Percentiles rank a stretch among this genome's conserved stretches.
These are phyloP conservation scores for Quiscalus mexicanus DNA, from an alignment of 2,113 vertebrate species.

Conservation along the genomic window DNA sequence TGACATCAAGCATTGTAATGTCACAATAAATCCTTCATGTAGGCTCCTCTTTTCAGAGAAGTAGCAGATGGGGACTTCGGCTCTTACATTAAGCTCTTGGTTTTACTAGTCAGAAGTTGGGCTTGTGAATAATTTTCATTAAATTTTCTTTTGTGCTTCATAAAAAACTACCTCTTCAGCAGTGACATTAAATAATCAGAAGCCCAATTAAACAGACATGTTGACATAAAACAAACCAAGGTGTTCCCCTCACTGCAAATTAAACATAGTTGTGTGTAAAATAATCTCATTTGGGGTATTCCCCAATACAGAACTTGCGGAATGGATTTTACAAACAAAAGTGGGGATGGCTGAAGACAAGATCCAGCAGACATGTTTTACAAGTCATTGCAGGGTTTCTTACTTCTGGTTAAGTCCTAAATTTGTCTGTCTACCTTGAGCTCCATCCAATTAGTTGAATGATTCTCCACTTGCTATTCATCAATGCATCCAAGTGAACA, in stretches of 20 bases:
- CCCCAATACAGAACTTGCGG: neutral
- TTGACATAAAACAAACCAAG: constrained; percentile 42
- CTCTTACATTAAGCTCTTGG: constrained; percentile 60
- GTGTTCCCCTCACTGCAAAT: constrained; percentile 27
- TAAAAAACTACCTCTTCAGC: constrained; percentile 56
- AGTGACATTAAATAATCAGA: constrained; percentile 67
- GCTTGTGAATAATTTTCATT: constrained; percentile 73
- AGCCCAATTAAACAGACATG: constrained; percentile 47
- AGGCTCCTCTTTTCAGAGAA: constrained; percentile 61
- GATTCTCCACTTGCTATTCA: neutral
- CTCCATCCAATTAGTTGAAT: neutral
- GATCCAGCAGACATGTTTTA: neutral
- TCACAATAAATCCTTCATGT: constrained; percentile 73
- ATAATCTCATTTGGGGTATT: constrained; percentile 33
- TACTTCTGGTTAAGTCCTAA: neutral
- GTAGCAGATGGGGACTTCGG: constrained; percentile 68
- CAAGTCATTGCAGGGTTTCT: neutral
- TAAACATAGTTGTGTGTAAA: constrained; percentile 45
- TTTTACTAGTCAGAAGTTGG: constrained; percentile 68
- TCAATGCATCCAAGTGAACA: neutral
- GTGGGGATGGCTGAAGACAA: neutral
- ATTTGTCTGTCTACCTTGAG: neutral
- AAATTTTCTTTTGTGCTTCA: constrained; percentile 60
- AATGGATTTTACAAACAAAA: neutral
- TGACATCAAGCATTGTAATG: constrained; percentile 76